Base-by-base conservation (phyloP, 2,113 vertebrate genomes). In the Ginglymostoma cirratum region DNA sequence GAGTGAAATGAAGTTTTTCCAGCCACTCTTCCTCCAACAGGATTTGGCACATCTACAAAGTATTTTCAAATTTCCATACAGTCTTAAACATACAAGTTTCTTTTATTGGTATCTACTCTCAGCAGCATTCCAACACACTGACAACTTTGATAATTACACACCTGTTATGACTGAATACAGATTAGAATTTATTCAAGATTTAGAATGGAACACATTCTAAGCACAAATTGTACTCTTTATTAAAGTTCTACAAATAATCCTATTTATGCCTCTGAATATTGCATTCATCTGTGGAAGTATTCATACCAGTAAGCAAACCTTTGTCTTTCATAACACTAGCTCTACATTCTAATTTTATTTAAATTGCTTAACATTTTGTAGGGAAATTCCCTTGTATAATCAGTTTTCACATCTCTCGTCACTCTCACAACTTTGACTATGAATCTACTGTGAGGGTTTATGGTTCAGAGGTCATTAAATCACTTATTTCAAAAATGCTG, bases 211-310 rank as follows among this genome's bases (percentile, higher is more conserved):
- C 27, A 61, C 24, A 52, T 87, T 87, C 48, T 87, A 89, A 92
- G 87, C 30, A 92, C 55, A 92, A n/a, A 92, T 92, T 65, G 52
- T n/a, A 19, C 55, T 92, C 87, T 61, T 90, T 92, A 92, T 92
- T 34, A 92, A 92, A 61, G 30, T 65, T 65, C 15, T 14, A n/a
- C 14, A 92, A 92, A n/a, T 34, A 61, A 55, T 92, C 55, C 52
- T 61, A 65, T 92, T 86, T 92, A 92, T 92, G 87, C 34, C 65
- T 92, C 30, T 92, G 87, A 92, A 93, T 93, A 93, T 93, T 67
- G 34, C 19, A 66, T 93, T 93, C 55, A 66, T 66, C 61, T 93
- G 34, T 66, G 2, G 3, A 42, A 21, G 78, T 5, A 83, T 83
- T 83, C 78, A 45, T 83, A 83, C 19, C 89, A 93, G 61, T 66